phyloP scores from a whole-genome alignment of 2,888 invertebrate species.

The Parthenolecanium corni region DNA sequence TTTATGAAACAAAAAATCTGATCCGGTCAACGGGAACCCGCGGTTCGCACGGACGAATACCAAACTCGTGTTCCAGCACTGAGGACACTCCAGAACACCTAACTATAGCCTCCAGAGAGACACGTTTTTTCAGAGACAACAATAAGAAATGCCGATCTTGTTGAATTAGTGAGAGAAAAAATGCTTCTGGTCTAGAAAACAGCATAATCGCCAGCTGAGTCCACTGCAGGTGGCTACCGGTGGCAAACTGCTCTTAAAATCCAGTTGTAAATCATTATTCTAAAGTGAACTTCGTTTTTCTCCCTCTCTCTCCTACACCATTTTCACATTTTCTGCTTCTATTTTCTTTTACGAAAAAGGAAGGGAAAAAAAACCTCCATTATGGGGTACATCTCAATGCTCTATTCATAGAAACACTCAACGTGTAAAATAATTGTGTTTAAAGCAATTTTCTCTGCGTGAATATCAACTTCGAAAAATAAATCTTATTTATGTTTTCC shows the following conservation, averaged over 20 bases:
- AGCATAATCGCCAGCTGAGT: constrained; percentile 27
- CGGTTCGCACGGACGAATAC: too few species aligned
- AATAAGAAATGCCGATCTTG: not conserved
- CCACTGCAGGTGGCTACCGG: constrained; percentile 24
- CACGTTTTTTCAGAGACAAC: too few species aligned
- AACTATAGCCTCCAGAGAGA: too few species aligned
- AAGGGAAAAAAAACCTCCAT: too few species aligned
- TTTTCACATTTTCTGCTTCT: not conserved
- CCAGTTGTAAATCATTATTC: constrained; percentile 25
- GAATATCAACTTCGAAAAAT: constrained; percentile 19
- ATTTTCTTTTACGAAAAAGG: not conserved
- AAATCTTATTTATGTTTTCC: constrained; percentile 26
- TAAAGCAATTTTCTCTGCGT: constrained; percentile 28
- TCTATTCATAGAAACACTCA: constrained; percentile 24
- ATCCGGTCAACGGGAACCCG: too few species aligned
- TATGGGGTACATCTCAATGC: not conserved
- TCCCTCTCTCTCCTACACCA: not conserved
- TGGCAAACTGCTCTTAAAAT: constrained; percentile 26
- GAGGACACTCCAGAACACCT: too few species aligned
- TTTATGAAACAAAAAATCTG: too few species aligned
- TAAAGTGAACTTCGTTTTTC: not conserved
- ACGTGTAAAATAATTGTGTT: constrained; percentile 28
- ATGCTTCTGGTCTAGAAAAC: constrained; percentile 26
- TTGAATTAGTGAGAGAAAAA: constrained; percentile 2
- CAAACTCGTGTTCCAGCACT: too few species aligned